These are phyloP conservation scores for Kuschelorhynchus macadamiae DNA, from an alignment of 2,888 invertebrate genomes.

Conservation along the genomic window DNA sequence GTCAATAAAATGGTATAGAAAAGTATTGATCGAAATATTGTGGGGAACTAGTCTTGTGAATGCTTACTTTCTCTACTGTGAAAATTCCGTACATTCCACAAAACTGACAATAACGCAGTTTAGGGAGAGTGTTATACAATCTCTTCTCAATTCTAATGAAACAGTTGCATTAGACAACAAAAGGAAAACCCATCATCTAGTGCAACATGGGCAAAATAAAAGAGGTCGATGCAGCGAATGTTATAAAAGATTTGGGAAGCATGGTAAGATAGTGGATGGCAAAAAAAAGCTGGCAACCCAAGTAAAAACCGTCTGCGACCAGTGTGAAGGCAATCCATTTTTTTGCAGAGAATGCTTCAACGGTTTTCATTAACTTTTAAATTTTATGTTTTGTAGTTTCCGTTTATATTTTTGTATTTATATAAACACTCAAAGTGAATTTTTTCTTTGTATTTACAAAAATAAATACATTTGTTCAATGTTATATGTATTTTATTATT, in stretches of 20 bases:
- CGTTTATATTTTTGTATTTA: constrained; percentile 3
- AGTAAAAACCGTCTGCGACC: constrained; percentile 14
- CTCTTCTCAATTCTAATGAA: neutral
- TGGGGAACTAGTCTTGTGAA: constrained; percentile 2
- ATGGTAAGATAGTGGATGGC: constrained; percentile 16
- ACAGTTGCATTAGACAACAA: neutral
- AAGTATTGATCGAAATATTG: constrained; percentile 13
- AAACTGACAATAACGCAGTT: constrained; percentile 4
- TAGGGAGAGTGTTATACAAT: constrained; percentile 5
- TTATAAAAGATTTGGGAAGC: no score
- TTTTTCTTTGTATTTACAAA: constrained; percentile 2
- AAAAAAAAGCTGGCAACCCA: no score
- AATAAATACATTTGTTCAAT: constrained; percentile 6
- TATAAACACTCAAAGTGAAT: no score
- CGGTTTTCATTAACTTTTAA: constrained; percentile 5
- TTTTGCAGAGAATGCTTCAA: constrained; percentile 26
- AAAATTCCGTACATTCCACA: constrained; percentile 1
- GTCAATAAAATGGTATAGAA: constrained; percentile 15
- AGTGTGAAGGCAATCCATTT: neutral
- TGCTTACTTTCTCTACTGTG: constrained; percentile 1
- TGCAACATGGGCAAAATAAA: constrained; percentile 2
- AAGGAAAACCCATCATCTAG: constrained; percentile 1
- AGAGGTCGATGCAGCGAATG: constrained; percentile 5
- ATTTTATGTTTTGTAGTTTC: constrained; percentile 1
- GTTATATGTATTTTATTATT: neutral